phyloP scores from a whole-genome alignment of 2,888 invertebrate species.

The Drosophila mettleri region DNA sequence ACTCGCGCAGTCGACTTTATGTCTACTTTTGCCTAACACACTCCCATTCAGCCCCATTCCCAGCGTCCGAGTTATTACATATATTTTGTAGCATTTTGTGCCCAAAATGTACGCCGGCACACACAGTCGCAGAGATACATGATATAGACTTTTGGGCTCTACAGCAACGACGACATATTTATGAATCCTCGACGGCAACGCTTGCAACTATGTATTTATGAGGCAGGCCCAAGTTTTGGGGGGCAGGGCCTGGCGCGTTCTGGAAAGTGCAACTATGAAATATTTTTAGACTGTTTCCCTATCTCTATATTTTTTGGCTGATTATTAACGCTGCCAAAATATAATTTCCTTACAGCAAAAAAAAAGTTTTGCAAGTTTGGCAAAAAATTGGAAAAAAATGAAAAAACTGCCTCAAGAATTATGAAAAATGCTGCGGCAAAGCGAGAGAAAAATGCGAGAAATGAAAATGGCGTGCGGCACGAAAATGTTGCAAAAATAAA shows the following conservation, averaged over 20 bases:
- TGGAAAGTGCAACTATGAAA: conserved; percentile 77
- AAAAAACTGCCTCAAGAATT: conserved; percentile 74
- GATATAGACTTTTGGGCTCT: conserved; percentile 59
- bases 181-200: conserved; percentile 57
- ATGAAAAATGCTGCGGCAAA: conserved; percentile 74
- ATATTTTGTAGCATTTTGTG: conserved; percentile 78
- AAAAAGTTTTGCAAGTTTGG: conserved; percentile 57
- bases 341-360: conserved; percentile 65
- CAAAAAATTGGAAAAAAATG: too few relatives aligned
- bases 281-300: conserved; percentile 44
- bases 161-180: conserved; percentile 71
- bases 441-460: conserved; percentile 54
- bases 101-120: conserved; percentile 67
- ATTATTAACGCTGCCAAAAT: conserved; percentile 74
- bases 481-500: conserved; percentile 63
- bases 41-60: conserved; percentile 18
- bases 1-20: conserved; percentile 36
- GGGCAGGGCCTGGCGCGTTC: conserved; percentile 5
- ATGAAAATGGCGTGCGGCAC: conserved; percentile 75
- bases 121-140: conserved; percentile 48
- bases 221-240: conserved; percentile 24
- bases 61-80: conserved; percentile 63
- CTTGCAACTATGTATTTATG: conserved; percentile 63
- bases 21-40: conserved; percentile 39
- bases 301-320: conserved; percentile 48